Evolutionary conservation across 2,797 vertebrate genomes (phyloP).

Genomic region (Diglossa cyanea): DNA sequence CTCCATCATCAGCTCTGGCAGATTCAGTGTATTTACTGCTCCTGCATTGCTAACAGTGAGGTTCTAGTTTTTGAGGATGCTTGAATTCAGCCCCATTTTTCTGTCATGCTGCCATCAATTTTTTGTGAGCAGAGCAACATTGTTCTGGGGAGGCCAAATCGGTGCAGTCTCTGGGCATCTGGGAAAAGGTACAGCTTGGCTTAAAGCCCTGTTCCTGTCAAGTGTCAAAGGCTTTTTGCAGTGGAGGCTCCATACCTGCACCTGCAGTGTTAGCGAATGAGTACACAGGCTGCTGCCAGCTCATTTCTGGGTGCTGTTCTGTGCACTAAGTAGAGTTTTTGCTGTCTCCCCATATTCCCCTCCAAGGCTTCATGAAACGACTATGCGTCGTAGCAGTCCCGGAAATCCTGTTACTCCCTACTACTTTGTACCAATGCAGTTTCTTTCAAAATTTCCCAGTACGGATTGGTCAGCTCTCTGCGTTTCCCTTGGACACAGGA

Average conservation of each 20-base stretch:
- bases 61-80: background rate
- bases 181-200: background rate
- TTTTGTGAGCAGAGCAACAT: background rate
- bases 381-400: background rate
- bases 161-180: background rate
- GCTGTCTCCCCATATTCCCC: background rate
- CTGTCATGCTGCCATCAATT: background rate
- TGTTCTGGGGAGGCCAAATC: background rate
- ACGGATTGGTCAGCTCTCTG: background rate
- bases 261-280: rapidly evolving
- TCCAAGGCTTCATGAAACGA: background rate
- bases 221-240: background rate
- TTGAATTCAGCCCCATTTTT: background rate
- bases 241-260: background rate
- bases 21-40: background rate
- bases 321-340: background rate
- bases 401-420: background rate
- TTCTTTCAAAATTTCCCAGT: background rate
- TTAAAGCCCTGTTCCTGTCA: background rate
- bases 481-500: background rate
- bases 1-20: background rate
- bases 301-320: background rate
- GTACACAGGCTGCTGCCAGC: background rate
- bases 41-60: background rate
- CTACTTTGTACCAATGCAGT: background rate